phyloP scores from a whole-genome alignment of 2,888 invertebrate species.

The Zhuqinia jingwanae region DNA sequence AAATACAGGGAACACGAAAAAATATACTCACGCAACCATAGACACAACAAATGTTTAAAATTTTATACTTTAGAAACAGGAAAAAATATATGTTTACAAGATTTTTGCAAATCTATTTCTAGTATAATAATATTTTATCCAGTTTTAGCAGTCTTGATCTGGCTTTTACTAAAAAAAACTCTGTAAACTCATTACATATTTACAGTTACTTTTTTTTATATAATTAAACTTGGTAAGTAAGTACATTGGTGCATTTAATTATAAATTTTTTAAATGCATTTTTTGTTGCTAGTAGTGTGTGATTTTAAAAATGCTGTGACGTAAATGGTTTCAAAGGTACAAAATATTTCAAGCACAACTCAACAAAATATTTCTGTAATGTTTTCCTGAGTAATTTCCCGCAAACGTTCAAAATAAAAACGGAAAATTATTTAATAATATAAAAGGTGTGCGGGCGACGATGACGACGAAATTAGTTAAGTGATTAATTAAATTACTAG shows the following conservation, averaged over 20 bases:
- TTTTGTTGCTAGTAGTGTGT: slow-evolving; percentile 23
- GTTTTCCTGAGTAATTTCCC: slow-evolving; percentile 25
- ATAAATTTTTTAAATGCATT: slow-evolving; percentile 63
- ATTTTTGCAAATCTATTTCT: neutral
- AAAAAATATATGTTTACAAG: neutral
- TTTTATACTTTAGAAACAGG: neutral
- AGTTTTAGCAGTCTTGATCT: slow-evolving; percentile 64
- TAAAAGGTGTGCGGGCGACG: neutral
- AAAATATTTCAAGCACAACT: neutral
- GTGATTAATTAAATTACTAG: neutral
- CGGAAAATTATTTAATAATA: neutral
- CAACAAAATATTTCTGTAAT: neutral
- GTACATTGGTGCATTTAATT: neutral
- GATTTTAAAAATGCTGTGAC: neutral
- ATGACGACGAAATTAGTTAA: neutral
- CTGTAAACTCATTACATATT: neutral
- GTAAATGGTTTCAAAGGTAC: slow-evolving; percentile 4
- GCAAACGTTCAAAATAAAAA: no score
- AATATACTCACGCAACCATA: neutral
- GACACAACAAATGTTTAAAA: neutral
- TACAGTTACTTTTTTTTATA: neutral
- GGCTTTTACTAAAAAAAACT: slow-evolving; percentile 45
- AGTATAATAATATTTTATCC: neutral
- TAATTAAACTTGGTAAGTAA: neutral
- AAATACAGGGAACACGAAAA: neutral